Percentiles rank a stretch among this genome's conserved stretches.
Evolutionary conservation across 37 sponge, comb jelly and placozoan species (phyloP).

Genomic region (Chondrosia reniformis): DNA sequence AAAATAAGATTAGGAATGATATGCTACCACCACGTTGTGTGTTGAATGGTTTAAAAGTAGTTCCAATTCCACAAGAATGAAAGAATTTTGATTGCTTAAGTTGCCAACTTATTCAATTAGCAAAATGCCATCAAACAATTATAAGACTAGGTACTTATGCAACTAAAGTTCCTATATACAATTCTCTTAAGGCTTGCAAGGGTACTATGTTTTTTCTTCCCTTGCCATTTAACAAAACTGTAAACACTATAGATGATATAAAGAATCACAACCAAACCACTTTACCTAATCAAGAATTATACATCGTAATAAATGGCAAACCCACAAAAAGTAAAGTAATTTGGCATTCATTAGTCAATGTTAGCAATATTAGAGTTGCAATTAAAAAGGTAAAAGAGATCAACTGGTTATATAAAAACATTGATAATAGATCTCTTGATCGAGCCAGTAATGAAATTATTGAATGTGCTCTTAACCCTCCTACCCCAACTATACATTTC

Average conservation of each 20-base stretch:
- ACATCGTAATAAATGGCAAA: slow-evolving; percentile 41
- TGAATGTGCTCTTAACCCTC: not conserved
- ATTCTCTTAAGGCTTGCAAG: slow-evolving; percentile 24
- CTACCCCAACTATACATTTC: no score
- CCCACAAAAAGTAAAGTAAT: slow-evolving; percentile 35
- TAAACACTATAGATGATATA: slow-evolving; percentile 25
- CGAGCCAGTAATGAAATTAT: slow-evolving; percentile 19
- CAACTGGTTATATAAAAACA: slow-evolving; percentile 54
- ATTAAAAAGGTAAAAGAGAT: slow-evolving; percentile 25
- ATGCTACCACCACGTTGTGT: slow-evolving; percentile 32
- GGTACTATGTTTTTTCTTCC: slow-evolving; percentile 45
- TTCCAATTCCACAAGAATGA: slow-evolving; percentile 29
- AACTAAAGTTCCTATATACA: slow-evolving; percentile 32
- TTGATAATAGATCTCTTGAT: slow-evolving; percentile 33
- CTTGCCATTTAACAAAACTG: slow-evolving; percentile 28
- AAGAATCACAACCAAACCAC: not conserved
- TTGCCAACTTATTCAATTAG: slow-evolving; percentile 35
- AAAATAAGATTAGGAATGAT: slow-evolving; percentile 1
- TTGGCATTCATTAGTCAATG: slow-evolving; percentile 42
- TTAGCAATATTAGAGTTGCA: slow-evolving; percentile 23
- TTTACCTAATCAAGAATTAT: slow-evolving; percentile 32
- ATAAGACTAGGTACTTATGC: slow-evolving; percentile 32
- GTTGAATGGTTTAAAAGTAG: slow-evolving; percentile 23
- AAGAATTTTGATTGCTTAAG: slow-evolving; percentile 20
- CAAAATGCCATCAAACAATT: slow-evolving; percentile 43